Percentiles rank a stretch among this genome's conserved stretches.
Evolutionary conservation across 1,140 invertebrate genomes (phyloP).

Genomic region (Agrilus planipennis): DNA sequence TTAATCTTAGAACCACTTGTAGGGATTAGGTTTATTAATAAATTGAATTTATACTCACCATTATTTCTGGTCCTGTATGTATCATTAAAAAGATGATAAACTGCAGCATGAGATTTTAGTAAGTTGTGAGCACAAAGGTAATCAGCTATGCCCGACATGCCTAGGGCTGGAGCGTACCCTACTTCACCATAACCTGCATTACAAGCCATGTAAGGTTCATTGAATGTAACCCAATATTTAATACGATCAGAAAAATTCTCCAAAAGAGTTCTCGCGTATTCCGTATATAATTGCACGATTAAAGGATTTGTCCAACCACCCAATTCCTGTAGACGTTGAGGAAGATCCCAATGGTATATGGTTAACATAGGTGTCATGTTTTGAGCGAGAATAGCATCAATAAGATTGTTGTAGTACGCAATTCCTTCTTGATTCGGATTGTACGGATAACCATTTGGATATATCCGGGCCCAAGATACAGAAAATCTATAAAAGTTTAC

Average conservation of each 20-base stretch:
- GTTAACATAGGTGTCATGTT: slow-evolving; percentile 48
- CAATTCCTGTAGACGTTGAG: slow-evolving; percentile 22
- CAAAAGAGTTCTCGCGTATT: slow-evolving; percentile 21
- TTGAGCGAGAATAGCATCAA: slow-evolving; percentile 38
- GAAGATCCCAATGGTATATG: slow-evolving; percentile 17
- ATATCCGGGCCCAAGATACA: slow-evolving; percentile 45
- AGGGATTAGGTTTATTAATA: too few relatives aligned
- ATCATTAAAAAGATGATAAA: slow-evolving; percentile 40
- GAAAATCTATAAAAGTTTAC: slow-evolving; percentile 47
- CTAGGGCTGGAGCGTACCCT: slow-evolving; percentile 22
- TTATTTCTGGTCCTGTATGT: slow-evolving; percentile 29
- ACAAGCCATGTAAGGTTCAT: slow-evolving; percentile 25
- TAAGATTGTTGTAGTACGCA: slow-evolving; percentile 48
- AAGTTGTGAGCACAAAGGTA: slow-evolving; percentile 41
- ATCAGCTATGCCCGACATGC: slow-evolving; percentile 36
- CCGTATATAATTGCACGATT: slow-evolving; percentile 23
- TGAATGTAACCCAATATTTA: slow-evolving; percentile 29
- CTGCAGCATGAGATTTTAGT: slow-evolving; percentile 39
- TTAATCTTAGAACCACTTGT: too few relatives aligned
- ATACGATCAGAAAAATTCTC: slow-evolving; percentile 32
- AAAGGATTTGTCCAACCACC: slow-evolving; percentile 26
- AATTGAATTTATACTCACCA: too few relatives aligned
- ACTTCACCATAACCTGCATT: slow-evolving; percentile 13
- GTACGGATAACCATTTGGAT: slow-evolving; percentile 39
- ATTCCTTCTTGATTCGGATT: slow-evolving; percentile 45